Conservation (phyloP, 2,797 vertebrate species). For the Melanotaenia maccullochi region DNA sequence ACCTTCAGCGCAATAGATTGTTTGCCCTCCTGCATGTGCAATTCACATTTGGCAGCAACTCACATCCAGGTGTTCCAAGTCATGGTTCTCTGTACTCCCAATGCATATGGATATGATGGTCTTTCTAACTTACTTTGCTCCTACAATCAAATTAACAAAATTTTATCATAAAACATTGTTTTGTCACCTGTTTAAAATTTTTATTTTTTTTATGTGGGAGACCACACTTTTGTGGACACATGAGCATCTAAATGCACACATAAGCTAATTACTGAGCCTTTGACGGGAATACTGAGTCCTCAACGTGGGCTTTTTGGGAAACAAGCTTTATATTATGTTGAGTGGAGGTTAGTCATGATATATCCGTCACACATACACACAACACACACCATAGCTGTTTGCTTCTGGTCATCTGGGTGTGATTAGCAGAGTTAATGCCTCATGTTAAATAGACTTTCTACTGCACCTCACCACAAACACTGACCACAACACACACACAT, state of each 20-base stretch:
- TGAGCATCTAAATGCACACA: slow-evolving; percentile 22
- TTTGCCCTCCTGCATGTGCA: not conserved
- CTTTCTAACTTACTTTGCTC: not conserved
- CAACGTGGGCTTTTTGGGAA: slow-evolving; percentile 65
- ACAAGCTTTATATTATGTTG: slow-evolving; percentile 55
- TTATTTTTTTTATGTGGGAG: slow-evolving; percentile 34
- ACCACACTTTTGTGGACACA: slow-evolving; percentile 56
- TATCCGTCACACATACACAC: slow-evolving; percentile 26
- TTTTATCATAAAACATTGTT: not conserved
- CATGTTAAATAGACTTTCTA: slow-evolving; percentile 76
- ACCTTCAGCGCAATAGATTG: not conserved
- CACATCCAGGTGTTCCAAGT: not conserved
- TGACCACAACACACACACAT: slow-evolving; percentile 63
- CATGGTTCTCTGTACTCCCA: not conserved
- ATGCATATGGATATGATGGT: not conserved
- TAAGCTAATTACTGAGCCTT: slow-evolving; percentile 53
- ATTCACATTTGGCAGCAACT: not conserved
- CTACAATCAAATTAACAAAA: not conserved
- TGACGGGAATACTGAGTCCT: slow-evolving; percentile 71
- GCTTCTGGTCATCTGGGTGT: slow-evolving; percentile 75
- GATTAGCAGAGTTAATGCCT: slow-evolving; percentile 78
- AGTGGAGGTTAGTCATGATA: slow-evolving; percentile 66
- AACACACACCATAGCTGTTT: slow-evolving; percentile 22
- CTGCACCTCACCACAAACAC: slow-evolving; percentile 65
- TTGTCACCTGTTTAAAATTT: not conserved